Evolutionary conservation across 2,113 vertebrate genomes (phyloP), one percentile per base, ranked within the genome.

Genomic region (Canis aureus): DNA sequence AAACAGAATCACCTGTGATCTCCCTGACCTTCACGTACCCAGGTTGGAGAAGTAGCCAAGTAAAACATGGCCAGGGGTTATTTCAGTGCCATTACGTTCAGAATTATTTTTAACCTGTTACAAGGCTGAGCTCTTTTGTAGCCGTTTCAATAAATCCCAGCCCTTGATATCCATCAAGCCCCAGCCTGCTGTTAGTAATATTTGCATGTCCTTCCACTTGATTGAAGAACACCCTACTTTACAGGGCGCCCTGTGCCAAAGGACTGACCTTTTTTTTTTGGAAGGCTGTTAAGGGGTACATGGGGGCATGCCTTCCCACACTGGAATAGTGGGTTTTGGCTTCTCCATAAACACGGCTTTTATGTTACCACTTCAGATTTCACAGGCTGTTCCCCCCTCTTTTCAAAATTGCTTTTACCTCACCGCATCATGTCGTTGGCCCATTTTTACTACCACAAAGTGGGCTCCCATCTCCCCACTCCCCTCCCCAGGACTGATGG

Each of bases 31-130:
- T 91, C 60, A 15, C 5, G 7, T 64, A 8, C 32, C 35, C 69
- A 53, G 57, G 19, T 25, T 89, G 91, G 25, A 91, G 62, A 82
- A 62, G 35, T 67, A 86, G 90, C 81, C 83, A 76, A 91, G n/a
- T 62, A 3, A 89, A 81, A 73, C 51, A 62, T 3, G 1, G 11
- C 76, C 1, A 32, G 84, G 55, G 82, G 22, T 81, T 94, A 81
- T 89, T 95, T 92, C 27, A 62, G 59, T 66, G 49, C n/a, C 76
- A 17, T 96, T 73, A 23, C 11, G 0, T 69, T 81, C 73, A 7
- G n/a, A 55, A 85, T 57, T 82, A 91, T 95, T 89, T 93, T 94
- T 89, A 87, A 80, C 78, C 59, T 94, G n/a, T 64, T 67, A 51
- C 0, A 73, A 90, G 62, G 57, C 80, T 80, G 38, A 43, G 51